A percentile compares a stretch with the other conserved stretches of the same genome.
Conservation (phyloP, 1,140 invertebrate species). For the Cyrtorhinus lividipennis region DNA sequence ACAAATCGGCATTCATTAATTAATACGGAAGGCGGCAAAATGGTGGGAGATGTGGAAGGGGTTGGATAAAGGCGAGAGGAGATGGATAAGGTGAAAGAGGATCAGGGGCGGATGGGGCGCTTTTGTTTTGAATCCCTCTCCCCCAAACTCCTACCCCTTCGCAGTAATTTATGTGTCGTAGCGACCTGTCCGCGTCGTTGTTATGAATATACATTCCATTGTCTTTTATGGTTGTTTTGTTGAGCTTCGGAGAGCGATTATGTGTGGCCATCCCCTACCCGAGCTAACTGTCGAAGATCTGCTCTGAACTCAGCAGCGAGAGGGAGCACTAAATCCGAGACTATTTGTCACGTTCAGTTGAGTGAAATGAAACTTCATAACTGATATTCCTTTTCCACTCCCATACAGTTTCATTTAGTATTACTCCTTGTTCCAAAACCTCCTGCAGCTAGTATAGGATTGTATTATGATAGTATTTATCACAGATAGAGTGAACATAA, state of each 20-base stretch:
- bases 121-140: neutral
- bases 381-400: neutral
- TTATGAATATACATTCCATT: neutral
- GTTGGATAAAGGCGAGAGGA: neutral
- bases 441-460: no score
- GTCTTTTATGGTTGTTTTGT: neutral
- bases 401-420: no score
- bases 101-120: neutral
- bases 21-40: neutral
- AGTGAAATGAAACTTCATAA: neutral
- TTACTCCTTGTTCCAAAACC: no score
- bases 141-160: neutral
- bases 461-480: no score
- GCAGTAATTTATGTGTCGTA: neutral
- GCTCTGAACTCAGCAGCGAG: no score
- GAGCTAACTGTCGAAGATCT: neutral
- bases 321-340: neutral
- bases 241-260: neutral
- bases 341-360: neutral
- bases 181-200: neutral
- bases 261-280: no score
- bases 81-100: neutral
- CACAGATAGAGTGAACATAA: no score
- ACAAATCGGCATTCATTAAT: conserved; percentile 16
- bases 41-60: neutral